Conservation (phyloP, 2,888 invertebrate genomes). For the Himalopsyche anomala region DNA sequence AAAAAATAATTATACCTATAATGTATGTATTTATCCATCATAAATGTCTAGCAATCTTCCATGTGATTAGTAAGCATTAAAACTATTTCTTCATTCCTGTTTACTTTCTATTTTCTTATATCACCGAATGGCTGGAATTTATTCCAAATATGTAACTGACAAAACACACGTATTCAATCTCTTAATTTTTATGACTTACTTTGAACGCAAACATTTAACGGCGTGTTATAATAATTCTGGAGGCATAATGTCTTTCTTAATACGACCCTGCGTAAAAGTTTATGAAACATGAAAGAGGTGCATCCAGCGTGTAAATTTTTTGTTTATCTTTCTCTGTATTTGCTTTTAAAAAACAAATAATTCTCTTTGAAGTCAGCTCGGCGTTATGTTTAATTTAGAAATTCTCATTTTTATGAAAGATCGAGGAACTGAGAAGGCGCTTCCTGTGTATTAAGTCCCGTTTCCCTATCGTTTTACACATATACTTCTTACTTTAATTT, state of each 20-base stretch:
- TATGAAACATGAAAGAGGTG: slow-evolving; percentile 34
- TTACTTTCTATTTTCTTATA: too few species aligned
- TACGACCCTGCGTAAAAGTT: slow-evolving; percentile 2
- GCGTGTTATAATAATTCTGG: too few species aligned
- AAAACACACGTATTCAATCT: too few species aligned
- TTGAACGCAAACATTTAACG: background rate
- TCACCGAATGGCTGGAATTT: too few species aligned
- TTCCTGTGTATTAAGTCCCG: background rate
- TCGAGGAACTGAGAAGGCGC: background rate
- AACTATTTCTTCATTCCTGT: too few species aligned
- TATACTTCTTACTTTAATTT: too few species aligned
- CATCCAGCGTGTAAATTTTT: slow-evolving; percentile 32
- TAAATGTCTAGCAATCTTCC: too few species aligned
- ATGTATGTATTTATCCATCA: too few species aligned
- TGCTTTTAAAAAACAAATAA: slow-evolving; percentile 43
- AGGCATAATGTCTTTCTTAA: background rate
- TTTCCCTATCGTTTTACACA: too few species aligned
- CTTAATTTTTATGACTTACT: background rate
- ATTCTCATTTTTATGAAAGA: slow-evolving; percentile 27
- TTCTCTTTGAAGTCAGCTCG: slow-evolving; percentile 37
- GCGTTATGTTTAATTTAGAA: slow-evolving; percentile 42
- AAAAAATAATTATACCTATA: too few species aligned
- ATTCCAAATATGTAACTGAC: too few species aligned
- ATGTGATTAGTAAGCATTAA: too few species aligned
- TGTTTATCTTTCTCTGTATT: slow-evolving; percentile 42